Percentiles rank a stretch among this genome's conserved stretches.
Evolutionary conservation across 2,113 vertebrate species (phyloP).

Genomic region (Hydrolagus affinis): DNA sequence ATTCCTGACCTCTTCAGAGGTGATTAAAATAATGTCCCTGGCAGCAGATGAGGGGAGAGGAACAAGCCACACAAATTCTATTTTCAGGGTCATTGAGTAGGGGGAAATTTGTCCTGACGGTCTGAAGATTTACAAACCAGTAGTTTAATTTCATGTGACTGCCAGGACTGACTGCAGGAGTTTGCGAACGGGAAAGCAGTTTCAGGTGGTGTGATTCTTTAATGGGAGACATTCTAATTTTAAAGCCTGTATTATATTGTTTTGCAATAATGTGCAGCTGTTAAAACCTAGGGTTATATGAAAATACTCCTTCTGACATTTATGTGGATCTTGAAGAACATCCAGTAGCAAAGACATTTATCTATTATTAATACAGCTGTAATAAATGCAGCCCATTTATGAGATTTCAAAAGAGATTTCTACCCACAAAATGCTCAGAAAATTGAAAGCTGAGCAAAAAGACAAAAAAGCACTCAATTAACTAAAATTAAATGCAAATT

Average conservation of each 20-base stretch:
- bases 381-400: conserved; percentile 72
- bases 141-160: conserved; percentile 14
- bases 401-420: conserved; percentile 72
- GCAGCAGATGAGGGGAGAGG: conserved; percentile 40
- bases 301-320: conserved; percentile 66
- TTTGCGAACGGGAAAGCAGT: background rate
- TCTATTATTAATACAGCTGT: conserved; percentile 74
- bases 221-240: conserved; percentile 12
- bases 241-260: conserved; percentile 52
- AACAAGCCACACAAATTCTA: conserved; percentile 27
- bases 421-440: conserved; percentile 69
- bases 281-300: conserved; percentile 73
- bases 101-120: background rate
- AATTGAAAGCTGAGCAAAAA: conserved; percentile 60
- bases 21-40: conserved; percentile 63
- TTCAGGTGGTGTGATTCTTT: background rate
- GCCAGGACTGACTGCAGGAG: background rate
- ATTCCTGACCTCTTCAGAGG: conserved; percentile 52
- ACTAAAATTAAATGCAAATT: conserved; percentile 22
- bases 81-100: conserved; percentile 9
- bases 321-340: conserved; percentile 62
- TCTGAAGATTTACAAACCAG: conserved; percentile 4
- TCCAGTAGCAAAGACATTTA: conserved; percentile 66
- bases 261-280: conserved; percentile 47
- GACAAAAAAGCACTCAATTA: conserved; percentile 34